Evolutionary conservation across 2,113 vertebrate species (phyloP), one percentile per base, ranked within the genome.

Genomic region (Engraulis encrasicolus): DNA sequence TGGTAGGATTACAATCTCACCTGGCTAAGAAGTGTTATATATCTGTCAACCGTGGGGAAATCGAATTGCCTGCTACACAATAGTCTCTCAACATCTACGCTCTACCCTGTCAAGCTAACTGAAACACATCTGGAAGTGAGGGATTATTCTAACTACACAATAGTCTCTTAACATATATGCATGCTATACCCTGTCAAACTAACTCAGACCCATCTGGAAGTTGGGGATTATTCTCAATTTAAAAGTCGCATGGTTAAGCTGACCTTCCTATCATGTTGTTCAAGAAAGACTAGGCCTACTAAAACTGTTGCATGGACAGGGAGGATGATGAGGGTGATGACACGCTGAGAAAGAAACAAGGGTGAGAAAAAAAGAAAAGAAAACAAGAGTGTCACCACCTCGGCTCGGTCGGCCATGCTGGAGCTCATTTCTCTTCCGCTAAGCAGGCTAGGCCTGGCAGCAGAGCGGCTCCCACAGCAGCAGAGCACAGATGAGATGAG

Each of bases 131-230:
- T 9, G 7, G 58, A n/a, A 31, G 31, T 11, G 27, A 11, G 58
- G 58, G 58, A 66, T 66, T 66, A 66, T 66, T 23, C n/a, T 31
- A n/a, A n/a, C 27, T 66, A 66, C 27, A 66, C 58, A 66, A 66
- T 23, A 66, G 23, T 14, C 23, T 31, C 31, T 66, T 12, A 27
- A 19, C 54, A 19, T 61, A 19, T 14, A 23, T 23, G 12, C 31
- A n/a, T n/a, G n/a, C n/a, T 66, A 14, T 66, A 23, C 58, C 23
- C 31, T 66, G n/a, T 66, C 58, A 66, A 66, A 66, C n/a, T 66
- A 11, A 66, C 58, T 66, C n/a, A 66, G 58, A n/a, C 58, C 15
- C 23, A 66, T 66, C n/a, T 9, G 7, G 58, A n/a, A 31, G 31
- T 11, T 66, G 23, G 58, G 58, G 58, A 66, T 66, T 66, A 66